A percentile compares a stretch with the other conserved stretches of the same genome.
Conservation (phyloP, 2,113 vertebrate genomes). For the Columba livia region DNA sequence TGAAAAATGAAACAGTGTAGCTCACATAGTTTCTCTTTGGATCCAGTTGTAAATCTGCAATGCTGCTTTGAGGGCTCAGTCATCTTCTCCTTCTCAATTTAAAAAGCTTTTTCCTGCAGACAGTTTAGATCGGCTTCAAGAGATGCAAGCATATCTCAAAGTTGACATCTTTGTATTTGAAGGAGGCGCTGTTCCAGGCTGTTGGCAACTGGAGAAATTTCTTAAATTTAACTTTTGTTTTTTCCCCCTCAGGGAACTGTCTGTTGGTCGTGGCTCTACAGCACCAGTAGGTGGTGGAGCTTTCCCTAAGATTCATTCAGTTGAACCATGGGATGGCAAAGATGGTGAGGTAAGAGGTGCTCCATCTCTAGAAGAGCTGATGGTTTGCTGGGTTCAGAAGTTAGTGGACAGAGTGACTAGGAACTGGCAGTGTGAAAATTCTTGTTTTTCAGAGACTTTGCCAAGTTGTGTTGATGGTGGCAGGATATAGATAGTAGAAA, state of each 20-base stretch:
- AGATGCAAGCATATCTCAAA: background rate
- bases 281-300: constrained; percentile 85
- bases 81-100: background rate
- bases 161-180: background rate
- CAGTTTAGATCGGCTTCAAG: background rate
- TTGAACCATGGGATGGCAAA: constrained; percentile 93
- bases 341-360: constrained; percentile 88
- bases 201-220: background rate
- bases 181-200: background rate
- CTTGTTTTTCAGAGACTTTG: background rate
- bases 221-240: background rate
- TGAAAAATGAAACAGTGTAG: background rate
- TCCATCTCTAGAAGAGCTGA: background rate
- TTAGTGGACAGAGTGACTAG: background rate
- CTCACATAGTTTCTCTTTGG: background rate
- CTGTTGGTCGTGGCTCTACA: constrained; percentile 92
- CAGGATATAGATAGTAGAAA: background rate
- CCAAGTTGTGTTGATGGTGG: background rate
- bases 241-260: constrained; percentile 83
- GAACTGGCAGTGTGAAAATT: background rate
- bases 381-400: background rate
- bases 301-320: constrained; percentile 84
- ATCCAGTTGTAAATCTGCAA: too few relatives aligned
- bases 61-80: background rate
- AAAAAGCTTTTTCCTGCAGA: background rate